Base-by-base conservation (phyloP, 1,140 invertebrate genomes). In the Eurosta solidaginis region DNA sequence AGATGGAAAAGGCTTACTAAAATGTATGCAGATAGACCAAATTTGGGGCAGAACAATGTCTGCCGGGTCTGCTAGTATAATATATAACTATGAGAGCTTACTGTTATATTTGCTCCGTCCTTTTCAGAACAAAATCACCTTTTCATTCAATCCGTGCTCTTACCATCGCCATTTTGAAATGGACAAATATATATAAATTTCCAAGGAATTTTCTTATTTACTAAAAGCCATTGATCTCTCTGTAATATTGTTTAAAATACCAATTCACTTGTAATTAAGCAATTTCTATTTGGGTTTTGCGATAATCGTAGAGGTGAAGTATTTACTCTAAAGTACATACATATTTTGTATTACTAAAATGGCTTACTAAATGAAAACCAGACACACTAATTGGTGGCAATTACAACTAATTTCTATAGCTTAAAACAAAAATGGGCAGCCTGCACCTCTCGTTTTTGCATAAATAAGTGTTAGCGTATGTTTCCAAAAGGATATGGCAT, bases 321-420 rank as follows among this genome's bases (percentile, higher is more conserved):
- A 40, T 68, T n/a, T n/a, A 33, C 27, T 22, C n/a, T n/a, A n/a
- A n/a, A 14, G 40, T 27, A 25, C 20, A 54, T 29, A 12, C 20
- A 4, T 40, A 68, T 40, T 68, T 68, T 36, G 20, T 40, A 20
- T 68, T 40, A 10, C 59, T 22, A 40, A 68, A 68, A 68, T 68
- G 33, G 59, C 36, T 36, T 68, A 68, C 22, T 27, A 33, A 40
- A 68, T 68, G 59, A 40, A 68, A 68, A 42, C 14, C 59, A 36
- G 17, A 4, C 27, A 33, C 59, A 68, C 59, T 68, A 68, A 68
- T 68, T 68, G 59, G 59, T 40, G 59, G 22, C 59, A 33, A 68
- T 68, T 68, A 68, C 59, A 68, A n/a, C 59, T 68, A 68, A 68
- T 68, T 68, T 68, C 59, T 68, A 17, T n/a, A 33, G 33, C 22